Percentiles rank a stretch among this genome's conserved stretches.
These are phyloP conservation scores for Trichacis sp. DNA, from an alignment of 2,888 invertebrate species.

Conservation along the genomic window DNA sequence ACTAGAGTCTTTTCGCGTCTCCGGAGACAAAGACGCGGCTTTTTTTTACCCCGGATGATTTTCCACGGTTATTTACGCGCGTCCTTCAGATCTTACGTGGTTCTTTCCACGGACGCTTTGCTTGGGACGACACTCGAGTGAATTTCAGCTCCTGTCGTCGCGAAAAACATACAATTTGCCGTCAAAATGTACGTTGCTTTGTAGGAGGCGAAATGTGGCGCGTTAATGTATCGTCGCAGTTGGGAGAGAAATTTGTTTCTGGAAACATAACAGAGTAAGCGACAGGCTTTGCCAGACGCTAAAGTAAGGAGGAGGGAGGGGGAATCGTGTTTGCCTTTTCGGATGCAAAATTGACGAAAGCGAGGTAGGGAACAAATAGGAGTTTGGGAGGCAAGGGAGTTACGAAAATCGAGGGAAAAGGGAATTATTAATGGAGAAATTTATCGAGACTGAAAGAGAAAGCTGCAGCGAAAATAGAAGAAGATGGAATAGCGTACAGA, in stretches of 20 bases:
- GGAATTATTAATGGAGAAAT: no score
- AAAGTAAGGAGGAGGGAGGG: background rate
- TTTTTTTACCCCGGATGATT: slow-evolving; percentile 25
- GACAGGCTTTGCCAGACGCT: background rate
- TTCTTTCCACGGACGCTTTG: background rate
- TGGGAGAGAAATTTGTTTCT: background rate
- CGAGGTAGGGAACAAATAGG: no score
- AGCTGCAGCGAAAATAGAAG: no score
- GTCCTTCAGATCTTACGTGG: background rate
- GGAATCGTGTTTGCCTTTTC: no score
- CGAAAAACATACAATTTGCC: background rate
- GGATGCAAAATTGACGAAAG: no score
- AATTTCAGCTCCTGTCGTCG: background rate
- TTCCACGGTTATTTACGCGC: slow-evolving; percentile 8
- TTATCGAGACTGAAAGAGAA: no score
- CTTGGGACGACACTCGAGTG: background rate
- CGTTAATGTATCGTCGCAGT: background rate
- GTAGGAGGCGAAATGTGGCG: background rate
- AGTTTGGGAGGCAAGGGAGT: no score
- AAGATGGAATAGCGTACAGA: no score
- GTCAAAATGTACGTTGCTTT: background rate
- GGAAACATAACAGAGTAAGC: background rate
- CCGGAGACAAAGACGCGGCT: slow-evolving; percentile 12
- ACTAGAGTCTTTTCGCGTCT: slow-evolving; percentile 26
- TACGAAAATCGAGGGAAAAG: no score